phyloP scores from a whole-genome alignment of 2,113 vertebrate genomes.

The Anoplopoma fimbria region DNA sequence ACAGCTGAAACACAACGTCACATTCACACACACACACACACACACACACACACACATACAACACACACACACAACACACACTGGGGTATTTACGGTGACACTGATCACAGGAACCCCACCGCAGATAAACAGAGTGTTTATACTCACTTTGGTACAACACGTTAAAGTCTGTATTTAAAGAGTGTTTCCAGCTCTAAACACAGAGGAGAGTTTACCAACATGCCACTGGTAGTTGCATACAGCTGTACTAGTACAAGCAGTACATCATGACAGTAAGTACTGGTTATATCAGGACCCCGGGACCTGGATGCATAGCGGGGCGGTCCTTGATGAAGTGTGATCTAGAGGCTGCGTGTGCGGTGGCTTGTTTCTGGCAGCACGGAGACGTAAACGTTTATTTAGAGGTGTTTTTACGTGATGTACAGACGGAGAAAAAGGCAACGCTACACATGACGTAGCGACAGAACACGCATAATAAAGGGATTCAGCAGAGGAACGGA shows the following conservation, averaged over 20 bases:
- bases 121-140: conserved; percentile 43
- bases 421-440: conserved; percentile 13
- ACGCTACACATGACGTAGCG: not conserved
- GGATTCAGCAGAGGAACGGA: too few species aligned
- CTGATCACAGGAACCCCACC: conserved; percentile 29
- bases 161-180: conserved; percentile 30
- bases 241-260: conserved; percentile 50
- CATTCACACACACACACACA: conserved; percentile 18
- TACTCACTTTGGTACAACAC: conserved; percentile 75
- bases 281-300: conserved; percentile 20
- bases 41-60: conserved; percentile 10
- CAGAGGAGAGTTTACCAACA: conserved; percentile 51
- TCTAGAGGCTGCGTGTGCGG: too few species aligned
- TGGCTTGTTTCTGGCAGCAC: too few species aligned
- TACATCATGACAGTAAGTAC: conserved; percentile 53
- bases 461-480: conserved; percentile 23
- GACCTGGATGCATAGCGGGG: conserved; percentile 15
- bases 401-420: not conserved
- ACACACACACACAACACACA: conserved; percentile 37
- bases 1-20: conserved; percentile 9
- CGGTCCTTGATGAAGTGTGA: too few species aligned
- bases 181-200: conserved; percentile 33
- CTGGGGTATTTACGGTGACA: conserved; percentile 30
- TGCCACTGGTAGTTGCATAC: conserved; percentile 69
- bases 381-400: conserved; percentile 33